A percentile compares a stretch with the other conserved stretches of the same genome.
These are phyloP conservation scores for Motacilla tschutschensis DNA, from an alignment of 2,113 vertebrate species.

Conservation along the genomic window DNA sequence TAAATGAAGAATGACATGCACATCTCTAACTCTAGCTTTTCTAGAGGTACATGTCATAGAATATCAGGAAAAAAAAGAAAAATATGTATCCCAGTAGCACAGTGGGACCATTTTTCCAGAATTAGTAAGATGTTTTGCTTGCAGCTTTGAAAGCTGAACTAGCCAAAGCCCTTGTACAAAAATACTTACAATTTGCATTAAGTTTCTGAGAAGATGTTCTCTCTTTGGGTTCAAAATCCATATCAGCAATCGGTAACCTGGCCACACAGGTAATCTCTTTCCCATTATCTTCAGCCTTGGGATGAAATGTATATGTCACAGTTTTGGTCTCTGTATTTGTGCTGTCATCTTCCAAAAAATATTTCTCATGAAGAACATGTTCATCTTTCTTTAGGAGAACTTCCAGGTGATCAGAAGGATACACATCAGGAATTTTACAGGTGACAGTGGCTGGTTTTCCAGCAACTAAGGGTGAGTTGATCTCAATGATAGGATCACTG, in stretches of 20 bases:
- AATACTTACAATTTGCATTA: constrained; percentile 64
- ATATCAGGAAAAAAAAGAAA: neutral
- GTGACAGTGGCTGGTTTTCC: constrained; percentile 25
- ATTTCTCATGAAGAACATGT: neutral
- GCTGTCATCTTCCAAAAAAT: neutral
- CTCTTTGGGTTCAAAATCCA: constrained; percentile 63
- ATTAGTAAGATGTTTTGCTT: neutral
- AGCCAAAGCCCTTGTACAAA: neutral
- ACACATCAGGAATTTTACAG: constrained; percentile 68
- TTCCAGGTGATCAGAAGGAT: constrained; percentile 57
- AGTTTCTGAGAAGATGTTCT: constrained; percentile 54
- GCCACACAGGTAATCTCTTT: constrained; percentile 67
- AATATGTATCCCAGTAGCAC: neutral
- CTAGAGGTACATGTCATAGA: neutral
- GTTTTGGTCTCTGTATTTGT: constrained; percentile 48
- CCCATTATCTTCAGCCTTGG: constrained; percentile 49
- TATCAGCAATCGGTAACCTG: constrained; percentile 26
- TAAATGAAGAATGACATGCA: neutral
- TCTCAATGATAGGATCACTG: constrained; percentile 70
- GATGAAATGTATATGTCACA: constrained; percentile 47
- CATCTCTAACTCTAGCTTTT: neutral
- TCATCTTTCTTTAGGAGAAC: constrained; percentile 56
- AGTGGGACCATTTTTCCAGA: neutral
- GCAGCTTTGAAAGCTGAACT: neutral
- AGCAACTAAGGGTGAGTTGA: neutral